Base-by-base conservation (phyloP, 2,797 vertebrate species). In the Sphenopsis melanotis region DNA sequence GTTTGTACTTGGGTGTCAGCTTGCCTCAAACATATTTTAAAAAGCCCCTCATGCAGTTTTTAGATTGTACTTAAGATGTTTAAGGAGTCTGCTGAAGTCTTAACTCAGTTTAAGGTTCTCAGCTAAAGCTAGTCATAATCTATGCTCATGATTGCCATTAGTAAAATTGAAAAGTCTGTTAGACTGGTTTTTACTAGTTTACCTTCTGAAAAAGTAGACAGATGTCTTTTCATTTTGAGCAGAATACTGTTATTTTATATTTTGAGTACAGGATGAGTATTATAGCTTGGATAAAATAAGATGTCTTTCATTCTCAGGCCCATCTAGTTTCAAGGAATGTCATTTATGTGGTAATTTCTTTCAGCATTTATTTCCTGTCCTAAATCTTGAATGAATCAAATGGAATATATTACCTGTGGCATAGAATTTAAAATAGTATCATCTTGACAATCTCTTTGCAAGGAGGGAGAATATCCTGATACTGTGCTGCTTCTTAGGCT, bases 261-360 rank as follows among this genome's bases (percentile, higher is more conserved):
- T 89, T 87, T 53, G 27, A 92, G 24, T 57, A 71, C 82, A 91
- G 63, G 59, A 75, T 78, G 57, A 83, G 24, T 64, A 42, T 66
- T 92, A 89, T 27, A 89, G 52, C 63, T 82, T 83, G 69, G 65
- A 71, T 90, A 68, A 91, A 91, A 69, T 61, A 89, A 44, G n/a
- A 81, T 30, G 56, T 49, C 63, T 65, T 39, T 75, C 47, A 68
- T 90, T 93, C 61, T 87, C 50, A 57, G 39, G 16, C 65, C 53
- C 53, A 69, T 96, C 65, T 81, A 78, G n/a, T 90, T 88, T 94
- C n/a, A 77, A 94, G 83, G 95, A 94, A 95, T 95, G 93, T 75
- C 9, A 94, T 96, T 96, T 92, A 91, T 95, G 81, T 91, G 46
- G 79, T 95, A 60, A 94, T 94, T 95, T 94, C 95, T 87, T 94